Evolutionary conservation across 2,113 vertebrate species (phyloP).

Genomic region (Chloropsis cyanopogon): DNA sequence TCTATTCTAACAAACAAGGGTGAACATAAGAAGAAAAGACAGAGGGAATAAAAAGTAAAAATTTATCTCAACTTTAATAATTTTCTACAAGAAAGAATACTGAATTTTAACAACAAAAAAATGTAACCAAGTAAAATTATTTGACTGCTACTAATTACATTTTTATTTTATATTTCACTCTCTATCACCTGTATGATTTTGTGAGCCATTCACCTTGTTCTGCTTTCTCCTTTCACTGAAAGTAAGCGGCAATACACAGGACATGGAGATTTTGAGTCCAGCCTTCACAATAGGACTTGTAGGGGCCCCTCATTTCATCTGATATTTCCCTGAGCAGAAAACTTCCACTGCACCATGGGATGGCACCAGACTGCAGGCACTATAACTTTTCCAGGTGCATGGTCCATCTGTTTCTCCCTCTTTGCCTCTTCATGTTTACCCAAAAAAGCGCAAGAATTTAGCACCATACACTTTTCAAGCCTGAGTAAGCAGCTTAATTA

Average conservation of each 20-base stretch:
- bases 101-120: background rate
- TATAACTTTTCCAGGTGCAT: background rate
- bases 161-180: background rate
- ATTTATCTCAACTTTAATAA: background rate
- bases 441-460: background rate
- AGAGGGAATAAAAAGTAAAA: background rate
- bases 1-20: background rate
- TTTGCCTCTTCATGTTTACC: background rate
- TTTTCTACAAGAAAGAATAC: background rate
- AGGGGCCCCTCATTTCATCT: background rate
- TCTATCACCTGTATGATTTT: background rate
- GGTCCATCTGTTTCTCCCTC: background rate
- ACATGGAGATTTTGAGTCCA: background rate
- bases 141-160: background rate
- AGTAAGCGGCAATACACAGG: background rate
- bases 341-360: background rate
- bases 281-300: background rate
- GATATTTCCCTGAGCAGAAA: background rate
- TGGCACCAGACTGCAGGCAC: background rate
- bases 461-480: background rate
- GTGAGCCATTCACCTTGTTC: background rate
- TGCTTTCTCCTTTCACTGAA: background rate
- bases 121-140: background rate
- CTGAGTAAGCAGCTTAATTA: conserved; percentile 35
- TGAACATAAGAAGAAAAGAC: background rate